phyloP scores from a whole-genome alignment of 2,113 vertebrate genomes.

The Neopipo cinnamomea region DNA sequence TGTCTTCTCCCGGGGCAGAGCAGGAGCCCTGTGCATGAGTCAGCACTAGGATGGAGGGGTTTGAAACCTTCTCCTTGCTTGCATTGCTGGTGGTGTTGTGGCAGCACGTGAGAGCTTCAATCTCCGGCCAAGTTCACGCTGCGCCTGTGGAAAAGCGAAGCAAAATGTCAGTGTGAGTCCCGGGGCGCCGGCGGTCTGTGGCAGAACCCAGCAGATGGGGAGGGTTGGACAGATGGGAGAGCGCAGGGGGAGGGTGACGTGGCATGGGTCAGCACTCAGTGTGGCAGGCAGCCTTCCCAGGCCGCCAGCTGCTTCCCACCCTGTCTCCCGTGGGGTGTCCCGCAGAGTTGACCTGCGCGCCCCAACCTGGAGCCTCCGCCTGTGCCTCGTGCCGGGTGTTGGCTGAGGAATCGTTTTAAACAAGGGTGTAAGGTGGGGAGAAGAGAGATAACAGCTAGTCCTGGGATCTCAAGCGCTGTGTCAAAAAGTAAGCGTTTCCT shows the following conservation, averaged over 20 bases:
- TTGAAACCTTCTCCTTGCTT: background rate
- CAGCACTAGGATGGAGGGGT: background rate
- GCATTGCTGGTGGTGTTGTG: background rate
- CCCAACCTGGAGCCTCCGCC: background rate
- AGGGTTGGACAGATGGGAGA: background rate
- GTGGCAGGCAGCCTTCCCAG: background rate
- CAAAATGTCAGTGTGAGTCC: background rate
- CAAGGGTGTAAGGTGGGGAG: background rate
- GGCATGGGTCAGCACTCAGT: background rate
- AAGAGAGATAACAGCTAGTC: background rate
- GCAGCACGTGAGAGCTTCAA: fast-evolving
- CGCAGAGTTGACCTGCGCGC: fast-evolving
- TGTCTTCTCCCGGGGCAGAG: background rate
- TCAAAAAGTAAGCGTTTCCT: fast-evolving
- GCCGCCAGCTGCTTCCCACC: background rate
- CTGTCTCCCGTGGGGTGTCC: background rate
- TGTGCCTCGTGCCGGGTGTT: background rate
- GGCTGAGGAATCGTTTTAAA: background rate
- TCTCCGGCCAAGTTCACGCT: background rate
- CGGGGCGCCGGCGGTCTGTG: background rate
- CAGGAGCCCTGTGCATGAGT: background rate
- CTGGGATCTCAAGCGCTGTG: background rate
- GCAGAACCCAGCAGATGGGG: background rate
- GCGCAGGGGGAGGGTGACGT: background rate
- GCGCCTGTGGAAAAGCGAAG: background rate